phyloP scores from a whole-genome alignment of 1,140 invertebrate genomes.

The Leptoteleia sp. region DNA sequence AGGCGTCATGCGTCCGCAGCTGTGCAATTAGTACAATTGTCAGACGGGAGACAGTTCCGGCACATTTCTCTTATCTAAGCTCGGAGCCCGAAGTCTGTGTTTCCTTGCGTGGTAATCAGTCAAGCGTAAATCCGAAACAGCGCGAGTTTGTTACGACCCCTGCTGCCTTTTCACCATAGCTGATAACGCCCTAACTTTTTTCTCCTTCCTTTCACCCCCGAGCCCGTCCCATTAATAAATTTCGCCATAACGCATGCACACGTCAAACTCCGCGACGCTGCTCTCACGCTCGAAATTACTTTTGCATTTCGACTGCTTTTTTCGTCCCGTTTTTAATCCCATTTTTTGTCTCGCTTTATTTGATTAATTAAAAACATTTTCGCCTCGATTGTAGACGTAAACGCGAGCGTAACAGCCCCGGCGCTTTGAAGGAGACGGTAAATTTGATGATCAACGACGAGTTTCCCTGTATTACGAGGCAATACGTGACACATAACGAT shows the following conservation, averaged over 20 bases:
- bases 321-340: constrained; percentile 11
- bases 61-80: constrained; percentile 71
- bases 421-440: constrained; percentile 30
- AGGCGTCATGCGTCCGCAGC: constrained; percentile 61
- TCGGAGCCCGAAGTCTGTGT: constrained; percentile 57
- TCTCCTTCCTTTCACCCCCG: not conserved
- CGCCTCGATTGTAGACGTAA: constrained; percentile 31
- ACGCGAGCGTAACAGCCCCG: constrained; percentile 25
- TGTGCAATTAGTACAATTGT: constrained; percentile 76
- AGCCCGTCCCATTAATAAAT: constrained; percentile 40
- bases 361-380: constrained; percentile 54
- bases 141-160: constrained; percentile 61
- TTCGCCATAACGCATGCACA: constrained; percentile 27
- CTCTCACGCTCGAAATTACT: constrained; percentile 27
- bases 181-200: constrained; percentile 37
- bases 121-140: constrained; percentile 69
- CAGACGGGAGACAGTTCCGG: constrained; percentile 68
- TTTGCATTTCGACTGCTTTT: constrained; percentile 33
- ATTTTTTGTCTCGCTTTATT: constrained; percentile 24
- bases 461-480: constrained; percentile 40
- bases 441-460: constrained; percentile 59
- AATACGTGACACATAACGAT: constrained; percentile 64
- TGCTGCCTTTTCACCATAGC: constrained; percentile 45
- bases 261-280: constrained; percentile 13
- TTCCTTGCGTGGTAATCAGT: constrained; percentile 71